Evolutionary conservation across 2,888 invertebrate species (phyloP).

Genomic region (Ramazzottius varieornatus): DNA sequence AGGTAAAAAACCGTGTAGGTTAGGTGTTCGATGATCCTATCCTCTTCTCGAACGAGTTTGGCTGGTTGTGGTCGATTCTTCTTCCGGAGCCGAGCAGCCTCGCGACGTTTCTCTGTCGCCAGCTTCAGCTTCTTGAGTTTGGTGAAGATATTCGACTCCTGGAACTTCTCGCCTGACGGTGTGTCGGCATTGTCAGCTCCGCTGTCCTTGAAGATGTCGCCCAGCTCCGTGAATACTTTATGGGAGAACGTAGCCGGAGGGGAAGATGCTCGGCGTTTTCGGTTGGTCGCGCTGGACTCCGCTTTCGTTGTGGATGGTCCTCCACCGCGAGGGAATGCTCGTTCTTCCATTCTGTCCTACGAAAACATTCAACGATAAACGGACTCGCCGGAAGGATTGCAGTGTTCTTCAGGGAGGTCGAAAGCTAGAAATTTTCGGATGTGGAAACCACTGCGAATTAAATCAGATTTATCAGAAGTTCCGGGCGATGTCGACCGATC

Average conservation of each 20-base stretch:
- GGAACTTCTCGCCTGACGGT: not conserved
- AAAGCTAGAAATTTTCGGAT: too few species aligned
- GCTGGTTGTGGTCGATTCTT: not conserved
- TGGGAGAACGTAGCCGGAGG: too few species aligned
- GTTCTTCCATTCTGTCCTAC: not conserved
- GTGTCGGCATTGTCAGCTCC: too few species aligned
- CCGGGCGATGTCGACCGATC: too few species aligned
- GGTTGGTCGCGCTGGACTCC: not conserved
- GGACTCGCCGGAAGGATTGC: too few species aligned
- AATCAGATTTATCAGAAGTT: too few species aligned
- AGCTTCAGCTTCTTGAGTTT: constrained; percentile 1
- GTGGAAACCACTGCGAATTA: too few species aligned
- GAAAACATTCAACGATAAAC: too few species aligned
- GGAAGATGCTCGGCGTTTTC: not conserved
- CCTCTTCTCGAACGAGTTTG: not conserved
- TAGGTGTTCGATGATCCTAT: not conserved
- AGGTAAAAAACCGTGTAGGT: not conserved
- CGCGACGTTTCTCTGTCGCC: not conserved
- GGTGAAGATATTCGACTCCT: not conserved
- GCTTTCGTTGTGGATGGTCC: not conserved
- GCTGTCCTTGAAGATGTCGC: too few species aligned
- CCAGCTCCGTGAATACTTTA: not conserved
- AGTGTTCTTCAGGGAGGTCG: too few species aligned
- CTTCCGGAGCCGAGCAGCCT: not conserved
- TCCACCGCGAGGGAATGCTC: not conserved